These are phyloP conservation scores for Drosophila neonasuta DNA, from an alignment of 2,888 invertebrate species.

Conservation along the genomic window DNA sequence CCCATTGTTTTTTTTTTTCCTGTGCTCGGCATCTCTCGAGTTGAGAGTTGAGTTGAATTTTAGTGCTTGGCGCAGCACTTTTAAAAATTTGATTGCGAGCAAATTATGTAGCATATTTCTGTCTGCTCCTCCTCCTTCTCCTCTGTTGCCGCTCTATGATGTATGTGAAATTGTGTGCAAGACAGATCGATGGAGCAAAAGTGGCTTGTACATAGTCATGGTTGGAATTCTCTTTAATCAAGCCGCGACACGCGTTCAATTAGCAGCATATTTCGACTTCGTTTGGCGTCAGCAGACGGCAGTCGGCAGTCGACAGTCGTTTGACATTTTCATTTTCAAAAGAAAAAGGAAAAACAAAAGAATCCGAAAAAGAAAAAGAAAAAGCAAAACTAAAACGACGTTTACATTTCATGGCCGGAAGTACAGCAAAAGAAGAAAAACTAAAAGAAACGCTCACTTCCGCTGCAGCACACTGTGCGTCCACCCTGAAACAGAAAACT, in stretches of 20 bases:
- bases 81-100: conserved; percentile 65
- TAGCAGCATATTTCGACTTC: conserved; percentile 43
- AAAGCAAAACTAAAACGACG: conserved; percentile 52
- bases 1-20: conserved; percentile 25
- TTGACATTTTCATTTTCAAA: conserved; percentile 56
- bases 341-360: conserved; percentile 24
- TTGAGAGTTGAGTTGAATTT: conserved; percentile 32
- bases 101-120: conserved; percentile 73
- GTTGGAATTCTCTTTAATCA: conserved; percentile 31
- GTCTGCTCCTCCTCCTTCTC: background rate
- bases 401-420: conserved; percentile 70
- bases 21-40: conserved; percentile 40
- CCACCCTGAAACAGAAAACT: conserved; percentile 36
- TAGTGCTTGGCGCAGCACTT: conserved; percentile 66
- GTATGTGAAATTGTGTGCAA: conserved; percentile 49
- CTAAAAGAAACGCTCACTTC: conserved; percentile 66
- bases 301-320: conserved; percentile 23
- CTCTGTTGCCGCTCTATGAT: conserved; percentile 37
- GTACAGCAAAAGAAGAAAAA: conserved; percentile 57
- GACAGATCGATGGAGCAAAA: conserved; percentile 46
- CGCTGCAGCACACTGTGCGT: conserved; percentile 47
- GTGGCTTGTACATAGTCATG: background rate
- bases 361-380: conserved; percentile 23
- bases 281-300: conserved; percentile 26
- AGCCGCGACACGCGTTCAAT: conserved; percentile 58